A percentile compares a stretch with the other conserved stretches of the same genome.
Evolutionary conservation across 2,797 vertebrate genomes (phyloP).

Genomic region (Tarsius wallacei): DNA sequence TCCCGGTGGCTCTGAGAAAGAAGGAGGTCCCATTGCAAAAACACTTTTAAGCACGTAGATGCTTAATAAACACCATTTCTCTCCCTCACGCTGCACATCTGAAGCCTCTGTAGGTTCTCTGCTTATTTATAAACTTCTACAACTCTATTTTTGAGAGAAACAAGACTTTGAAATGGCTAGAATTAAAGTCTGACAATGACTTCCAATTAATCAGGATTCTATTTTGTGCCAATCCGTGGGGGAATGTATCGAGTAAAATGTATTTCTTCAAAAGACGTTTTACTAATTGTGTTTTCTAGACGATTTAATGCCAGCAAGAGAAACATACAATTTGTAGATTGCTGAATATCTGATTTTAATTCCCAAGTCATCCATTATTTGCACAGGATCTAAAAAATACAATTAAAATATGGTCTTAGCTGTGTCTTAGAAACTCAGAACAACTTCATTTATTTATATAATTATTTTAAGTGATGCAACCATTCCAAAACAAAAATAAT

Average conservation of each 20-base stretch:
- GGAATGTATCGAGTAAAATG: neutral
- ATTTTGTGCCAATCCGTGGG: neutral
- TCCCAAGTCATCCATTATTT: slow-evolving; percentile 53
- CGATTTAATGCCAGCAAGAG: slow-evolving; percentile 33
- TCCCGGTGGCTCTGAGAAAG: neutral
- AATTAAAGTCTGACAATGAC: slow-evolving; percentile 51
- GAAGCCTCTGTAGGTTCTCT: neutral
- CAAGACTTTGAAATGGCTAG: neutral
- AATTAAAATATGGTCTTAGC: neutral
- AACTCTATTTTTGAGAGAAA: neutral
- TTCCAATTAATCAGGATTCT: slow-evolving; percentile 68
- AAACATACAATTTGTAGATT: slow-evolving; percentile 64
- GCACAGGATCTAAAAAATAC: slow-evolving; percentile 57
- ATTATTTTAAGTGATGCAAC: slow-evolving; percentile 27
- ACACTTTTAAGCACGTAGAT: neutral
- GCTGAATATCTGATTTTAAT: slow-evolving; percentile 69
- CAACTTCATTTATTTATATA: slow-evolving; percentile 12
- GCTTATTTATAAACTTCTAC: neutral
- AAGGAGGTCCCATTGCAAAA: neutral
- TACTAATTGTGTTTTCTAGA: slow-evolving; percentile 79
- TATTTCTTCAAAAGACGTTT: slow-evolving; percentile 70
- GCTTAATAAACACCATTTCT: neutral
- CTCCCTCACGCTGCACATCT: neutral
- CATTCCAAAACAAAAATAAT: slow-evolving; percentile 21
- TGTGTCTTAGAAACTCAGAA: slow-evolving; percentile 51